Evolutionary conservation across 2,797 vertebrate species (phyloP).

Genomic region (Dendrocincla tyrannina): DNA sequence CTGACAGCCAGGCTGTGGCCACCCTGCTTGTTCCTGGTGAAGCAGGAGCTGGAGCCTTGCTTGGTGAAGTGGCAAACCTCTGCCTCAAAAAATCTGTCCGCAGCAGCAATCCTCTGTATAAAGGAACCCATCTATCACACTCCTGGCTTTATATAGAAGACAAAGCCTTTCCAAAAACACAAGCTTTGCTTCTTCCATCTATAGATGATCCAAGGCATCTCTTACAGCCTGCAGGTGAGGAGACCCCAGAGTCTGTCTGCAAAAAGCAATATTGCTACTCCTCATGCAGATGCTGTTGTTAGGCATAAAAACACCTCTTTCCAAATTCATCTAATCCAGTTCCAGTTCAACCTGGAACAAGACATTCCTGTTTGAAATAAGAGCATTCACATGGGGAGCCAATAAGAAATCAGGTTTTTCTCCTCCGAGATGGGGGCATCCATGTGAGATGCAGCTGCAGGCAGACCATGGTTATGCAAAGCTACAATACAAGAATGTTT

Average conservation of each 20-base stretch:
- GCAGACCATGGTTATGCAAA: neutral
- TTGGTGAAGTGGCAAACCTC: neutral
- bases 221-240: neutral
- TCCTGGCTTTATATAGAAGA: neutral
- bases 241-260: neutral
- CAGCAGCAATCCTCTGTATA: neutral
- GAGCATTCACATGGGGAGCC: neutral
- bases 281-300: neutral
- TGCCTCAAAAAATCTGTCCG: neutral
- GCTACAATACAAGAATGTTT: neutral
- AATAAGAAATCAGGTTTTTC: neutral
- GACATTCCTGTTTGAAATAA: neutral
- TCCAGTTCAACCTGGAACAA: neutral
- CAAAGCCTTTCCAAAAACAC: neutral
- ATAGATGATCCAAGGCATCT: neutral
- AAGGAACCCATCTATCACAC: neutral
- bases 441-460: accelerated
- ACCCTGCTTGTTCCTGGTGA: neutral
- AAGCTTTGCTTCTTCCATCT: neutral
- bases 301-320: neutral
- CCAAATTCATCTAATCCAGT: neutral
- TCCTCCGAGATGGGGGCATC: neutral
- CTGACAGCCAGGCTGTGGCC: neutral
- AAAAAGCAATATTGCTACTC: neutral
- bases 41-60: neutral